Evolutionary conservation across 2,113 vertebrate genomes (phyloP).

Genomic region (Poeciliopsis occidentalis): DNA sequence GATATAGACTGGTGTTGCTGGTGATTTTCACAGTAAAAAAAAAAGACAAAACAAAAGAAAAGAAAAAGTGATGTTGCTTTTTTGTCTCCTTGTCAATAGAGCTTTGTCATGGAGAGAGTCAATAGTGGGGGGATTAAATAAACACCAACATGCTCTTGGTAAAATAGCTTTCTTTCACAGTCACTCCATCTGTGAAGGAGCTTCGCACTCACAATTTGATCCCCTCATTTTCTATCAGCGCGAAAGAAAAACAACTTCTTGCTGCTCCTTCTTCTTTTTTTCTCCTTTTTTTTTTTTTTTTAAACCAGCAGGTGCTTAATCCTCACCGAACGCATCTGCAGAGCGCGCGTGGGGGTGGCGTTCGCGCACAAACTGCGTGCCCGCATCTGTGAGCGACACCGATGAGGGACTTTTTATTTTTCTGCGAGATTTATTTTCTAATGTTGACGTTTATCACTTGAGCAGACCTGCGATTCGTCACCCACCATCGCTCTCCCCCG

Average conservation of each 20-base stretch:
- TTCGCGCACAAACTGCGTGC: neutral
- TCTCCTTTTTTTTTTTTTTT: constrained; percentile 12
- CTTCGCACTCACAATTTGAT: constrained; percentile 58
- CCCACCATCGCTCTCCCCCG: neutral
- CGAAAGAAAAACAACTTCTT: constrained; percentile 46
- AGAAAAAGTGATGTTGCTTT: constrained; percentile 34
- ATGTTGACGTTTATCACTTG: constrained; percentile 86
- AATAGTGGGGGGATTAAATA: constrained; percentile 69
- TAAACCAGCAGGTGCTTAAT: constrained; percentile 70
- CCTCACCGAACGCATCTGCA: constrained; percentile 71
- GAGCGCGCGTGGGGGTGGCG: constrained; percentile 35
- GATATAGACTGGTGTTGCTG: constrained; percentile 54
- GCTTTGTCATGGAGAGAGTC: constrained; percentile 64
- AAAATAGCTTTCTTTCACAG: constrained; percentile 48
- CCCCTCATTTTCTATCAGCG: constrained; percentile 41
- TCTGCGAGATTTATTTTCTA: constrained; percentile 85
- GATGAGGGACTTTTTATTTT: constrained; percentile 80
- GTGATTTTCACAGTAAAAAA: constrained; percentile 39
- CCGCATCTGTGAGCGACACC: constrained; percentile 40
- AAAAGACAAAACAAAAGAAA: no score
- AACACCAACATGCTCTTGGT: constrained; percentile 43
- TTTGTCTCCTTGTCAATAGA: constrained; percentile 60
- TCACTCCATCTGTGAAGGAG: constrained; percentile 59
- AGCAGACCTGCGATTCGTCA: constrained; percentile 78
- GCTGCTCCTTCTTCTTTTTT: constrained; percentile 32